These are phyloP conservation scores for Chloropsis hardwickii DNA, from an alignment of 2,113 vertebrate species.

Conservation along the genomic window DNA sequence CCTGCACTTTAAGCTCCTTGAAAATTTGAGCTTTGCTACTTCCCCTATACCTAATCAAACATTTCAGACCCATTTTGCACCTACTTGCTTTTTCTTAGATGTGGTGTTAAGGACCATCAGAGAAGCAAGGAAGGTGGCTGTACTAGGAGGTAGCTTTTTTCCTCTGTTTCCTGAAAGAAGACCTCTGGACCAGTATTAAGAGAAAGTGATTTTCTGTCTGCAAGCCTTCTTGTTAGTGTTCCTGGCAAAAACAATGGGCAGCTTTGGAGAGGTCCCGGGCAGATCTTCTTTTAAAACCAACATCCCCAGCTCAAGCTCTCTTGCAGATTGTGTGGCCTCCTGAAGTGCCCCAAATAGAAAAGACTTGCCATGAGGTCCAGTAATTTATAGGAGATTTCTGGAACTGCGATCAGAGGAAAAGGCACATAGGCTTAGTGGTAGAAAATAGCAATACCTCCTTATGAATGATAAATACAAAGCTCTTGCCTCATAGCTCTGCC, in stretches of 20 bases:
- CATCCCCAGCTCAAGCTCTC: background rate
- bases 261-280: conserved; percentile 1
- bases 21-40: background rate
- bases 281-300: background rate
- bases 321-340: background rate
- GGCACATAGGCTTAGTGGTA: background rate
- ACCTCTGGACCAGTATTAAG: background rate
- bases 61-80: background rate
- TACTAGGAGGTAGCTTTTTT: background rate
- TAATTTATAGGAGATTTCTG: background rate
- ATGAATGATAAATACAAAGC: background rate
- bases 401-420: background rate
- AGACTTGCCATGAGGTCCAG: background rate
- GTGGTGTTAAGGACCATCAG: background rate
- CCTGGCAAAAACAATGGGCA: conserved; percentile 4
- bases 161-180: background rate
- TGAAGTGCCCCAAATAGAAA: background rate
- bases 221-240: background rate
- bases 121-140: background rate
- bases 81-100: background rate
- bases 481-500: background rate
- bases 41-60: background rate
- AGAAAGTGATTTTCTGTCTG: background rate
- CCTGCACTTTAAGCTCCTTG: background rate
- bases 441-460: background rate